Percentiles rank a stretch among this genome's conserved stretches.
These are phyloP conservation scores for Spodoptera frugiperda DNA, from an alignment of 1,140 invertebrate genomes.

Conservation along the genomic window DNA sequence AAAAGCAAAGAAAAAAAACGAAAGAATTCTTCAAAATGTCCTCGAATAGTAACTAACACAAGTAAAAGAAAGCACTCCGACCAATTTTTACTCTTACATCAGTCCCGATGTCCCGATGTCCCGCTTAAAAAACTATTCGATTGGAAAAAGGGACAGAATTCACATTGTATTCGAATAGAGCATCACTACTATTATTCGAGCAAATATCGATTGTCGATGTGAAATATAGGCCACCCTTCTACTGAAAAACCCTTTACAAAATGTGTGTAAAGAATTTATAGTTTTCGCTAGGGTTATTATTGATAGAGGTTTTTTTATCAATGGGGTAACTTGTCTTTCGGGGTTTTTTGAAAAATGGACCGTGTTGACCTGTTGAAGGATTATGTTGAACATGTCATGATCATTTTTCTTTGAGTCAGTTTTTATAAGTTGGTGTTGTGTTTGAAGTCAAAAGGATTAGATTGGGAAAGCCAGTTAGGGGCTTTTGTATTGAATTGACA, in stretches of 20 bases:
- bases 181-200: slow-evolving; percentile 17
- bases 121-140: slow-evolving; percentile 48
- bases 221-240: slow-evolving; percentile 37
- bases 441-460: too few species aligned
- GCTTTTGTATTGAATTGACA: too few species aligned
- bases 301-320: slow-evolving; percentile 1
- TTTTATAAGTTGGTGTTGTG: too few species aligned
- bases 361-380: too few species aligned
- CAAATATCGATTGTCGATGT: slow-evolving; percentile 17
- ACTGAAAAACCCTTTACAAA: slow-evolving; percentile 15
- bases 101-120: background rate
- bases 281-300: background rate
- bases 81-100: slow-evolving; percentile 5
- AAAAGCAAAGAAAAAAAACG: background rate
- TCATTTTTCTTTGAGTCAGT: too few species aligned
- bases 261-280: slow-evolving; percentile 34
- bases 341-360: too few species aligned
- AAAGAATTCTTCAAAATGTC: background rate
- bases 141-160: slow-evolving; percentile 44
- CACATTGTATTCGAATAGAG: slow-evolving; percentile 22
- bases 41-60: background rate
- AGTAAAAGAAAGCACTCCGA: slow-evolving; percentile 12
- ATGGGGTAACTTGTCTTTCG: background rate
- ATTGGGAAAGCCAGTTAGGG: too few species aligned
- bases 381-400: too few species aligned